Evolutionary conservation across 2,113 vertebrate species (phyloP).

Genomic region (Alligator mississippiensis): DNA sequence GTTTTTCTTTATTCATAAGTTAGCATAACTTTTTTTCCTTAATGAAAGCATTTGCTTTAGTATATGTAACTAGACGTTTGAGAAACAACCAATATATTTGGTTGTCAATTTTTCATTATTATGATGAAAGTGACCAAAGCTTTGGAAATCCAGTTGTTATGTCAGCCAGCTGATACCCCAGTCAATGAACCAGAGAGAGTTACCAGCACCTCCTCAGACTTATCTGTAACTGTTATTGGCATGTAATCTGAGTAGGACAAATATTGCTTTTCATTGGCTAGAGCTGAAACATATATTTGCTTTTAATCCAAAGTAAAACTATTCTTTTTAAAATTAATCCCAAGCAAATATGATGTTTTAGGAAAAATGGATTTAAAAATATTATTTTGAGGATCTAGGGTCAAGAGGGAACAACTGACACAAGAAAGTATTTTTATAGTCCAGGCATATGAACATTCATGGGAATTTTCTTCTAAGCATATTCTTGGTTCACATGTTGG

Average conservation of each 20-base stretch:
- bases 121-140: not conserved
- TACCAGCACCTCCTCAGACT: not conserved
- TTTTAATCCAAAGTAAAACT: not conserved
- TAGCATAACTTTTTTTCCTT: not conserved
- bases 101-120: not conserved
- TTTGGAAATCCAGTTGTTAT: not conserved
- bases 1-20: not conserved
- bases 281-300: accelerated
- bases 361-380: not conserved
- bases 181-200: not conserved
- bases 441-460: not conserved
- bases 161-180: not conserved
- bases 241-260: not conserved
- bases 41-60: not conserved
- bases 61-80: not conserved
- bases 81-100: not conserved
- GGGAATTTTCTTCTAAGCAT: not conserved
- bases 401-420: not conserved
- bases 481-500: slow-evolving; percentile 41
- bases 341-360: not conserved
- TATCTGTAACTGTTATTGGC: not conserved
- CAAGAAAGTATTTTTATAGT: not conserved
- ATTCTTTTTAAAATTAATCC: not conserved
- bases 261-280: not conserved
- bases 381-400: not conserved